A percentile compares a stretch with the other conserved stretches of the same genome.
These are phyloP conservation scores for Streptopelia turtur DNA, from an alignment of 2,797 vertebrate species.

Conservation along the genomic window DNA sequence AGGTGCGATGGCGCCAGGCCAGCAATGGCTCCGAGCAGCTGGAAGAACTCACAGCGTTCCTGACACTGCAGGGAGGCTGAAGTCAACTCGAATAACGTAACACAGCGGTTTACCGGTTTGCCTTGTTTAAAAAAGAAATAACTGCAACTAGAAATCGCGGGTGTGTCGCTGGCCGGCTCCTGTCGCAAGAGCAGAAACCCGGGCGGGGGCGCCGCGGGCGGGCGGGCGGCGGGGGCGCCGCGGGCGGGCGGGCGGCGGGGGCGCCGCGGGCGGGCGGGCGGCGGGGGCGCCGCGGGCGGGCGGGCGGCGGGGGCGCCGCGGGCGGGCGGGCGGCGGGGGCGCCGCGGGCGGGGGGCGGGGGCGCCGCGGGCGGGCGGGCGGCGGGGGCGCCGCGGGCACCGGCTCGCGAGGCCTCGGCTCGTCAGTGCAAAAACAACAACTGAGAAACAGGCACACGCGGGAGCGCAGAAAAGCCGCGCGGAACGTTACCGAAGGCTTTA, in stretches of 20 bases:
- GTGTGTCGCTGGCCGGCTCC: background rate
- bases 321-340: too few species aligned
- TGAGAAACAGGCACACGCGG: accelerated
- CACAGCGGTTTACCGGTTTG: accelerated
- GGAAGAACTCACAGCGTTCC: background rate
- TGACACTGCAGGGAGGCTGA: background rate
- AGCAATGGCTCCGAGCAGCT: accelerated
- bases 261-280: too few species aligned
- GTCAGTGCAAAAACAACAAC: accelerated
- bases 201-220: too few species aligned
- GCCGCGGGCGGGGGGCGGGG: too few species aligned
- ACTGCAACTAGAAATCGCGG: accelerated
- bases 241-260: too few species aligned
- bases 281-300: too few species aligned
- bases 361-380: too few species aligned
- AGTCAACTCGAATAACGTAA: accelerated
- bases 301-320: too few species aligned
- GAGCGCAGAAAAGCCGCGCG: accelerated
- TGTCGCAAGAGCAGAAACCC: background rate
- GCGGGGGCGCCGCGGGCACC: too few species aligned
- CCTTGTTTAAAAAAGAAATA: background rate
- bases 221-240: too few species aligned
- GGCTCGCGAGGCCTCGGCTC: too few species aligned
- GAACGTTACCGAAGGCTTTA: accelerated
- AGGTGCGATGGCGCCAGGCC: accelerated